Conservation (phyloP, 2,113 vertebrate genomes). For the Gallinago jamesoni region DNA sequence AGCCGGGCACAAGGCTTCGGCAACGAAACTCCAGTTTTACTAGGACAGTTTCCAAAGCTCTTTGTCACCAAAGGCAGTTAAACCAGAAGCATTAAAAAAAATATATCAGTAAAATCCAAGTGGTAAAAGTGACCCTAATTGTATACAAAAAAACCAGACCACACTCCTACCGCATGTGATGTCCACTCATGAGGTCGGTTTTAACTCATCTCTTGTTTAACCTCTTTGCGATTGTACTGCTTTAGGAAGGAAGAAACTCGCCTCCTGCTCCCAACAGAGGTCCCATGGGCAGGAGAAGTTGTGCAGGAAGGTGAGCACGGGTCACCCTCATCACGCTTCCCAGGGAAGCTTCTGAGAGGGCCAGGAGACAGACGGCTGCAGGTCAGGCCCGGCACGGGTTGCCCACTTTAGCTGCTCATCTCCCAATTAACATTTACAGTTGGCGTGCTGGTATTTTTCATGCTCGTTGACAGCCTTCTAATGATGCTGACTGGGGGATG, state of each 20-base stretch:
- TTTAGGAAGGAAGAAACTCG: background rate
- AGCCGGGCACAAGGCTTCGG: background rate
- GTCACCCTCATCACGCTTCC: background rate
- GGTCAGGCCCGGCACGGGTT: background rate
- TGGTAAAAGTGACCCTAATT: background rate
- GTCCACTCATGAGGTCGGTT: background rate
- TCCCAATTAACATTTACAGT: conserved; percentile 19
- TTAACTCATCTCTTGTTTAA: background rate
- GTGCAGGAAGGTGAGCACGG: background rate
- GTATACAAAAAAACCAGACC: background rate
- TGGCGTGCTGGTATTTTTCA: background rate
- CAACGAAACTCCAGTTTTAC: background rate
- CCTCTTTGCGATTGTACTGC: background rate
- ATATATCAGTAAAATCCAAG: background rate
- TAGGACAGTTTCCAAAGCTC: background rate
- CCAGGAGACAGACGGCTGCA: background rate
- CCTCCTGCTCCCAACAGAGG: background rate
- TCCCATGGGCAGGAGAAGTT: background rate
- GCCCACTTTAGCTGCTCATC: background rate
- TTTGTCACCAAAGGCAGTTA: background rate
- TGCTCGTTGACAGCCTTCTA: conserved; percentile 46
- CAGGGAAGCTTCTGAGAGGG: background rate
- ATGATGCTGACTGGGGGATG: conserved; percentile 20
- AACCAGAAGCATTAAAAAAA: background rate
- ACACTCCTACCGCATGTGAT: background rate